These are phyloP conservation scores for Lucilia cuprina DNA, from an alignment of 1,140 invertebrate genomes.

Conservation along the genomic window DNA sequence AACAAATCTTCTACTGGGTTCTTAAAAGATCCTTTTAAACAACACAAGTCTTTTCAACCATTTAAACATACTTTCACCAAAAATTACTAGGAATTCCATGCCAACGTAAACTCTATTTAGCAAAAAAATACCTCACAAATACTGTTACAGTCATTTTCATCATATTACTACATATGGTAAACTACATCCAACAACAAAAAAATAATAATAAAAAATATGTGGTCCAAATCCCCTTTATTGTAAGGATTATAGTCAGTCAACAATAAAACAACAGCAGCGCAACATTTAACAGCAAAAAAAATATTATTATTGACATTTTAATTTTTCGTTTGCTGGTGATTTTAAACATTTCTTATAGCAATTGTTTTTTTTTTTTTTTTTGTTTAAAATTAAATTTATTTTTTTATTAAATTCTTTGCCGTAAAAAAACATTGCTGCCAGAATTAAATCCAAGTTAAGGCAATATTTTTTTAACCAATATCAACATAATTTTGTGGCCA, in stretches of 20 bases:
- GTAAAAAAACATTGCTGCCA: too few species aligned
- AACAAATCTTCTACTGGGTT: too few species aligned
- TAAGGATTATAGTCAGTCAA: constrained; percentile 20
- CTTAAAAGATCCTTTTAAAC: too few species aligned
- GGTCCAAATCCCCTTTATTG: not conserved
- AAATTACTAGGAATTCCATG: too few species aligned
- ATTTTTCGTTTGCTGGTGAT: constrained; percentile 11
- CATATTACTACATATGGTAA: not conserved
- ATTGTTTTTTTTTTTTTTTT: not conserved
- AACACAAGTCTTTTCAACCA: too few species aligned
- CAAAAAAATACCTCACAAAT: too few species aligned
- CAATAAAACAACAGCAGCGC: not conserved
- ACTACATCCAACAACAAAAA: not conserved
- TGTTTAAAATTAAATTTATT: not conserved
- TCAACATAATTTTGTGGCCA: constrained; percentile 10
- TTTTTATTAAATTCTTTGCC: not conserved
- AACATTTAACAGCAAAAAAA: not conserved
- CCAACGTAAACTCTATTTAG: too few species aligned
- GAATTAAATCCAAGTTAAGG: not conserved
- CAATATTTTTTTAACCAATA: not conserved
- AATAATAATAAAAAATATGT: not conserved
- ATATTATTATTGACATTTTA: constrained; percentile 11
- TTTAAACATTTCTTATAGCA: not conserved
- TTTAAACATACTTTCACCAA: too few species aligned
- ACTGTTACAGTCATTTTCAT: not conserved